Base-by-base conservation (phyloP, 2,888 invertebrate genomes). In the Aporophyla nigra region DNA sequence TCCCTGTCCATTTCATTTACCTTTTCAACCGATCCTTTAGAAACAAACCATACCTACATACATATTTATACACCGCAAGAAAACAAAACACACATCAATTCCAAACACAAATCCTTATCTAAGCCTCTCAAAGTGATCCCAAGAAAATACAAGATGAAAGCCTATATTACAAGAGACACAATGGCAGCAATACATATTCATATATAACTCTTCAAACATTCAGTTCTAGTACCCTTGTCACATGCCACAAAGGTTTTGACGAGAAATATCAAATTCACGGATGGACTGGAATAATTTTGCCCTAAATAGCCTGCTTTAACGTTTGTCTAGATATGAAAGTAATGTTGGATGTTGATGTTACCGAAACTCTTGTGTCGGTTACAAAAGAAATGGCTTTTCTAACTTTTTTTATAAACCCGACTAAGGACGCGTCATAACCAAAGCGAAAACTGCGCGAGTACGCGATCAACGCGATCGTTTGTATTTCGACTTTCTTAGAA, bases 161-260 rank as follows among this genome's bases (percentile, higher is more conserved):
- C 62, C 40, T 76, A 67, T 74, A 68, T 79, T 61, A 79, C 77
- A 77, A 72, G 65, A 70, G 72, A 80, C 74, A 86, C 63, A 82
- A 87, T 79, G 66, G 49, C 43, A 70, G 70, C 43, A 78, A 84
- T 81, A 80, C 81, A 80, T 83, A 86, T 86, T 86, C 83, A 84
- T 84, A 80, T 84, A 80, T 10, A 46, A 76, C 74, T 77, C 62
- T 59, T 68, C 67, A 82, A 76, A 82, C 65, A 86, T 78, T 81
- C 70, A 78, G 65, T 63, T 76, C 62, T 69, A 61, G 68, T 54
- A 87, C 88, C 87, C 88, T 81, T 79, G 73, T 87, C 87, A 87
- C 58, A 71, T 16, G 49, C 14, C 65, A 86, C 85, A 84, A 83
- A 88, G 79, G 76, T 72, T 80, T 69, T 67, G 68, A 78, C 67